A percentile compares a stretch with the other conserved stretches of the same genome.
phyloP scores from a whole-genome alignment of 2,113 vertebrate species.

The Gobius niger region DNA sequence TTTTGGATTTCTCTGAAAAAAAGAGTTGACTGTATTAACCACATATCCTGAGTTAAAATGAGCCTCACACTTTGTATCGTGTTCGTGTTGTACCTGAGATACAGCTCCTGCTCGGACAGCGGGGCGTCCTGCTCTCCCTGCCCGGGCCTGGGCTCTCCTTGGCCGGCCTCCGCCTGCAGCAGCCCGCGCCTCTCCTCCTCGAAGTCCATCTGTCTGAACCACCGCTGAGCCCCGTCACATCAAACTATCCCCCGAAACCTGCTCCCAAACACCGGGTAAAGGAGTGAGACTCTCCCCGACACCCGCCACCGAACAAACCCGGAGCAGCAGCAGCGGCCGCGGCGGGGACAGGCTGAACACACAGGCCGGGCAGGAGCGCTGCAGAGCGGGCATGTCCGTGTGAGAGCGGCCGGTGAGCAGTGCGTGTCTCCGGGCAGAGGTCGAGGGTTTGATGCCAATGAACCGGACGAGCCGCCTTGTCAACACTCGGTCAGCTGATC shows the following conservation, averaged over 20 bases:
- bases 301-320: neutral
- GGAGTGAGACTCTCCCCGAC: neutral
- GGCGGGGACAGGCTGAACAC: neutral
- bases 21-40: too few relatives aligned
- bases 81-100: neutral
- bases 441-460: neutral
- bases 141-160: neutral
- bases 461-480: neutral
- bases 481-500: neutral
- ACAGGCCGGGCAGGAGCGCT: neutral
- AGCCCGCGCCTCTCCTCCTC: neutral
- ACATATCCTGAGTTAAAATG: too few relatives aligned
- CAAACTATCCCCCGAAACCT: too few relatives aligned
- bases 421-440: neutral
- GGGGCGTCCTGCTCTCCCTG: neutral
- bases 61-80: too few relatives aligned
- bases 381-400: neutral
- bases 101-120: constrained; percentile 2
- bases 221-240: too few relatives aligned
- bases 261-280: too few relatives aligned
- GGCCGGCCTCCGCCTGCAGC: neutral
- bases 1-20: too few relatives aligned
- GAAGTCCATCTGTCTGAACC: neutral
- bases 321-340: neutral
- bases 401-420: too few relatives aligned